phyloP scores from a whole-genome alignment of 2,888 invertebrate species.

The Ischnus inquisitorius region DNA sequence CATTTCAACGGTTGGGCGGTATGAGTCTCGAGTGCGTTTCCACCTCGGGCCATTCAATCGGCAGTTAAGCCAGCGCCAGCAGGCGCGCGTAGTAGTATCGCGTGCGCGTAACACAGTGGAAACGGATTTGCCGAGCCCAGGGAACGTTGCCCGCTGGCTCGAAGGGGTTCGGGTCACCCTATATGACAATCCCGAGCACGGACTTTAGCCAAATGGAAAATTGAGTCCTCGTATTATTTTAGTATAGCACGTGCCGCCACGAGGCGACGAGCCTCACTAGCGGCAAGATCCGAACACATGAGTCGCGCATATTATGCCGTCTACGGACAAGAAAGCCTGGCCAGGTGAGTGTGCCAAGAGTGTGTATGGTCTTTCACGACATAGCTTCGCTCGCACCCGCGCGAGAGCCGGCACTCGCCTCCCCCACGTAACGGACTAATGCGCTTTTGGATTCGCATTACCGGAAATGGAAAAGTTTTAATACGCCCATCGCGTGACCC shows the following conservation, averaged over 20 bases:
- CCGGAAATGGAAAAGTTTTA: slow-evolving; percentile 78
- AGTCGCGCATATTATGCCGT: slow-evolving; percentile 31
- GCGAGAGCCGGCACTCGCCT: slow-evolving; percentile 50
- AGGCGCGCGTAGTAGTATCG: slow-evolving; percentile 23
- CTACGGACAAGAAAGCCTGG: slow-evolving; percentile 5
- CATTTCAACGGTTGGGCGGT: slow-evolving; percentile 41
- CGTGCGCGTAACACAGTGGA: slow-evolving; percentile 57
- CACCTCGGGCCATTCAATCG: slow-evolving; percentile 73
- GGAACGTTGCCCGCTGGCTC: slow-evolving; percentile 15
- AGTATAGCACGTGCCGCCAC: slow-evolving; percentile 78
- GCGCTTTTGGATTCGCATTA: slow-evolving; percentile 79
- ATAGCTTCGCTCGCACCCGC: slow-evolving; percentile 38
- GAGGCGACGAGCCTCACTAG: slow-evolving; percentile 25
- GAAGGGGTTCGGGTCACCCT: slow-evolving; percentile 53
- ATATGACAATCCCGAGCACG: slow-evolving; percentile 52
- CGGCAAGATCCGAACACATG: neutral
- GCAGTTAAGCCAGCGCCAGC: slow-evolving; percentile 69
- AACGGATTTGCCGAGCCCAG: slow-evolving; percentile 58
- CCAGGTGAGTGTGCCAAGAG: slow-evolving; percentile 4
- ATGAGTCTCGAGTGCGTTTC: slow-evolving; percentile 69
- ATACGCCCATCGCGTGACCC: slow-evolving; percentile 70
- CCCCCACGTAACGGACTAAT: slow-evolving; percentile 71
- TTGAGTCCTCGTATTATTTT: slow-evolving; percentile 82
- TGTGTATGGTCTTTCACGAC: neutral
- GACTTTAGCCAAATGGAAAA: slow-evolving; percentile 79